Conservation (phyloP, 2,888 invertebrate genomes). For the Synanthedon vespiformis region DNA sequence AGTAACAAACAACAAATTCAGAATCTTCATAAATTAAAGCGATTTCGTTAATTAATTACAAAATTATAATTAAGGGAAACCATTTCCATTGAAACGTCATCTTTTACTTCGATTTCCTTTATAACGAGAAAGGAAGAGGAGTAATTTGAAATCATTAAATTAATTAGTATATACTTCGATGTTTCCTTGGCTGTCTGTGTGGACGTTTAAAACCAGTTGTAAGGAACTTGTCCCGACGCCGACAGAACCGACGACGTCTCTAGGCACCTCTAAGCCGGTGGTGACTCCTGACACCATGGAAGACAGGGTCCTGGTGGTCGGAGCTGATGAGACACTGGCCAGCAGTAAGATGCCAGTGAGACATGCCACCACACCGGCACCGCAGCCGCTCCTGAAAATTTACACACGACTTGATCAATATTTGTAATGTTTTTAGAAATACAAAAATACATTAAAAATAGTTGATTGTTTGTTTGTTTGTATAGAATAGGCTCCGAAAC, state of each 20-base stretch:
- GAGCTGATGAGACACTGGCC: constrained; percentile 27
- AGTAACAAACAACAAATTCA: no score
- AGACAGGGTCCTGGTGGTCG: constrained; percentile 21
- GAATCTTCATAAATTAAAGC: no score
- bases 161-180: constrained; percentile 54
- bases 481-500: no score
- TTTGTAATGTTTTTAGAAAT: no score
- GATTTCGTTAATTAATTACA: no score
- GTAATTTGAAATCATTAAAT: not conserved
- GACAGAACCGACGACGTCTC: constrained; percentile 36
- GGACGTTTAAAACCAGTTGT: constrained; percentile 53
- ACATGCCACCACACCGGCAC: constrained; percentile 19
- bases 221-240: constrained; percentile 41
- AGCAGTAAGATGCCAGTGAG: constrained; percentile 21
- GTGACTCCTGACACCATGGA: constrained; percentile 41
- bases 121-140: not conserved
- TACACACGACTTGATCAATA: not conserved
- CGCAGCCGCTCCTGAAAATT: constrained; percentile 34
- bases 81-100: no score
- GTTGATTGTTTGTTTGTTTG: no score
- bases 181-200: constrained; percentile 54
- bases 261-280: constrained; percentile 50
- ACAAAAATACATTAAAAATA: no score
- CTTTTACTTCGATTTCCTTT: not conserved
- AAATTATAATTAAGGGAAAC: no score